Conservation (phyloP, 2,888 invertebrate species). For the Drosophila mulleri region DNA sequence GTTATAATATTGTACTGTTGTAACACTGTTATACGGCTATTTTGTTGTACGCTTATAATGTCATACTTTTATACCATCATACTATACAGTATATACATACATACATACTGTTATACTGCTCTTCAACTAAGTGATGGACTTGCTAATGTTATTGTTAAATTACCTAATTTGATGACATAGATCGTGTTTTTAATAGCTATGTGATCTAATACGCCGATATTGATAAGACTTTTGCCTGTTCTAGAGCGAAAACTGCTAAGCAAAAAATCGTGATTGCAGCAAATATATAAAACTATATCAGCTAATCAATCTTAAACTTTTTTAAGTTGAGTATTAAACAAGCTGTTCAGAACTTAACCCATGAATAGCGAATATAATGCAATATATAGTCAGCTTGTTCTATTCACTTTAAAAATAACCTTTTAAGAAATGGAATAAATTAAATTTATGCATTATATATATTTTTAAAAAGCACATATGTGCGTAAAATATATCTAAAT, state of each 20-base stretch:
- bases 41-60: neutral
- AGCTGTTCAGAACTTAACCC: neutral
- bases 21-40: neutral
- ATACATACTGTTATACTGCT: too few relatives aligned
- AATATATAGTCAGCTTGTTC: neutral
- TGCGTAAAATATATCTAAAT: neutral
- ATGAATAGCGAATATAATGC: neutral
- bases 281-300: neutral
- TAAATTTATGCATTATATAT: too few relatives aligned
- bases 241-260: neutral
- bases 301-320: neutral
- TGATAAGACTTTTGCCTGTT: constrained; percentile 1
- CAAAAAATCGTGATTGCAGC: constrained; percentile 1
- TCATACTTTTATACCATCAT: neutral
- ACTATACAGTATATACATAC: too few relatives aligned
- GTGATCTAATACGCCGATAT: constrained; percentile 2
- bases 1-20: neutral
- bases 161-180: neutral
- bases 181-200: neutral
- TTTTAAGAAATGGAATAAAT: too few relatives aligned
- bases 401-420: too few relatives aligned
- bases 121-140: neutral
- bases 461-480: neutral
- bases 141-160: neutral
- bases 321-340: neutral